Conservation (phyloP, 2,888 invertebrate genomes). For the Rhingia campestris region DNA sequence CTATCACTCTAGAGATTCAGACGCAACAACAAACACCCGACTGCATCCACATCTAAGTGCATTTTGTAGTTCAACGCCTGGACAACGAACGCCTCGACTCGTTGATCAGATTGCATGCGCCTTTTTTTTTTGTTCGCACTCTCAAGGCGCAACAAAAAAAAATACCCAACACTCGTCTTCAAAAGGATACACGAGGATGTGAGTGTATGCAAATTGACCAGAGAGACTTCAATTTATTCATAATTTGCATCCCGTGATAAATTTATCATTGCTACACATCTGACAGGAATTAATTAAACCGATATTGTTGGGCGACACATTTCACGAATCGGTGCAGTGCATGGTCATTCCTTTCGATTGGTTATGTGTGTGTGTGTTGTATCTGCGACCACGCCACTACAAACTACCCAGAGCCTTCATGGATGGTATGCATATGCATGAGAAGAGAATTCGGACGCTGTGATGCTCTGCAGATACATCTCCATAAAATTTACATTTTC, state of each 20-base stretch:
- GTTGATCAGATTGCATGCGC: conserved; percentile 66
- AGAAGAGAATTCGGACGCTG: conserved; percentile 36
- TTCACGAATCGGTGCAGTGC: conserved; percentile 66
- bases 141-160: neutral
- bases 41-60: conserved; percentile 64
- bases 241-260: conserved; percentile 76
- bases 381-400: neutral
- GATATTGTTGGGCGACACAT: conserved; percentile 75
- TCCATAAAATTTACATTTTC: conserved; percentile 74
- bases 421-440: conserved; percentile 52
- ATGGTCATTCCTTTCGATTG: conserved; percentile 15
- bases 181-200: neutral
- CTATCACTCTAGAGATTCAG: conserved; percentile 61
- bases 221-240: conserved; percentile 74
- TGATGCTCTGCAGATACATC: conserved; percentile 53
- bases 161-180: conserved; percentile 34
- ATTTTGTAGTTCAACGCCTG: conserved; percentile 68
- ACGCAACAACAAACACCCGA: conserved; percentile 12
- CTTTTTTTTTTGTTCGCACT: conserved; percentile 14
- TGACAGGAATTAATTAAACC: conserved; percentile 76
- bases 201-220: conserved; percentile 65
- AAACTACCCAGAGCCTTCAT: neutral
- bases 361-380: neutral
- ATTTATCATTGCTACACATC: conserved; percentile 75
- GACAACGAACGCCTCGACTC: conserved; percentile 38